Base-by-base conservation (phyloP, 2,888 invertebrate genomes). In the Calliphora vomitoria region DNA sequence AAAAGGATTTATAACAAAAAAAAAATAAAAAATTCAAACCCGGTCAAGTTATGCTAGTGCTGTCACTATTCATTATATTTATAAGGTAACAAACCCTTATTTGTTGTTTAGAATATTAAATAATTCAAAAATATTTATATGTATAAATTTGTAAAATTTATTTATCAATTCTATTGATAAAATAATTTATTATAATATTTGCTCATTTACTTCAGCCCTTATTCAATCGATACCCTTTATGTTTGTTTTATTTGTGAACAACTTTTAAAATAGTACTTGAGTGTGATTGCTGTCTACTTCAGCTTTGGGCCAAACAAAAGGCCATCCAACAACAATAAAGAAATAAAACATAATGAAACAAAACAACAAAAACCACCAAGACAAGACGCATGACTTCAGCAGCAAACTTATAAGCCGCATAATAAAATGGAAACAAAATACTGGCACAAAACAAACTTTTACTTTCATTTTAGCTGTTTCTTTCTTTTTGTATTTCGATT, bases 401-500 rank as follows among this genome's bases (percentile, higher is more conserved):
- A 4, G 10, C 20, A 53, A 74, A 69, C 31, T 72, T 71, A 69
- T 55, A 50, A 72, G 47, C 64, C 38, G 18, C 71, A 50, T 83
- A 72, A 71, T 50, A 74, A 72, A 68, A 68, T 18, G 20, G 13
- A 13, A 82, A 35, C 44, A n/a, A 60, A 20, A 1, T 25, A 64
- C 31, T 62, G 0, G 20, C 50, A 80, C 55, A 38, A 81, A 38
- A 68, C 31, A 38, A 81, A 83, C 83, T 87, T 87, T 87, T 87
- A 87, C 87, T 87, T 84, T 87, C 84, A 72, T 83, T 84, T 87
- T 72, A 58, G 18, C 20, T 41, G 53, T 35, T 79, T 75, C 35
- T 58, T 18, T 75, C 3, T 41, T 18, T 75, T 55, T 72, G 1
- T 79, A 20, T 25, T 82, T n/a, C 18, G 62, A 58, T 79, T 71